Evolutionary conservation across 2,797 vertebrate species (phyloP).

Genomic region (Alectoris magna): DNA sequence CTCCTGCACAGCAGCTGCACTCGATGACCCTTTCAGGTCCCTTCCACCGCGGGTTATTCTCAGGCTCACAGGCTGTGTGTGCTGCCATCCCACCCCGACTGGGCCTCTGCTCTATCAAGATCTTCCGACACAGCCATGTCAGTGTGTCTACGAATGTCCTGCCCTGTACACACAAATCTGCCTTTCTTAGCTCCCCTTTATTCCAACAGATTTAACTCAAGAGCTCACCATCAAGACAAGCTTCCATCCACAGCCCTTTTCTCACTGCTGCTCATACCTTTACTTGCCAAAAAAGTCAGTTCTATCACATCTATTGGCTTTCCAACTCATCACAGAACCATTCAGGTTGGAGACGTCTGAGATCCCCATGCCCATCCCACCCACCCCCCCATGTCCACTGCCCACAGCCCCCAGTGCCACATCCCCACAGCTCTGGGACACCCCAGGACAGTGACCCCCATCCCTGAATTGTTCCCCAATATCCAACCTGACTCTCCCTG

Average conservation of each 20-base stretch:
- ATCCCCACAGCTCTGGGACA: no score
- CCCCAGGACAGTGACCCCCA: no score
- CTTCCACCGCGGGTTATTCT: no score
- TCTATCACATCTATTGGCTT: fast-evolving
- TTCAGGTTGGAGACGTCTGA: no score
- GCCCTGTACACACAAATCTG: neutral
- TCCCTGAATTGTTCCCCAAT: no score
- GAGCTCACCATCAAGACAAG: neutral
- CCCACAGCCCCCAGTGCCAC: no score
- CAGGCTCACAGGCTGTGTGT: fast-evolving
- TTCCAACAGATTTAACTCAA: neutral
- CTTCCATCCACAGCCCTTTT: neutral
- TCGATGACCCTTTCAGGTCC: no score
- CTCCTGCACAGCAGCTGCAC: neutral
- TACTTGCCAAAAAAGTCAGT: neutral
- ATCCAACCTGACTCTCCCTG: no score
- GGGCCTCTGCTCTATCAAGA: neutral
- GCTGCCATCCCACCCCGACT: neutral
- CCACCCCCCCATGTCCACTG: no score
- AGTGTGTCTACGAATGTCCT: fast-evolving
- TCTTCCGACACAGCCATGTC: neutral
- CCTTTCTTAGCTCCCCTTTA: neutral
- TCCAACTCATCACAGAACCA: neutral
- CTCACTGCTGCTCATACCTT: neutral
- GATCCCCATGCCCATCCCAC: no score